These are phyloP conservation scores for Ceratotherium simum DNA, from an alignment of 2,113 vertebrate species.

Conservation along the genomic window DNA sequence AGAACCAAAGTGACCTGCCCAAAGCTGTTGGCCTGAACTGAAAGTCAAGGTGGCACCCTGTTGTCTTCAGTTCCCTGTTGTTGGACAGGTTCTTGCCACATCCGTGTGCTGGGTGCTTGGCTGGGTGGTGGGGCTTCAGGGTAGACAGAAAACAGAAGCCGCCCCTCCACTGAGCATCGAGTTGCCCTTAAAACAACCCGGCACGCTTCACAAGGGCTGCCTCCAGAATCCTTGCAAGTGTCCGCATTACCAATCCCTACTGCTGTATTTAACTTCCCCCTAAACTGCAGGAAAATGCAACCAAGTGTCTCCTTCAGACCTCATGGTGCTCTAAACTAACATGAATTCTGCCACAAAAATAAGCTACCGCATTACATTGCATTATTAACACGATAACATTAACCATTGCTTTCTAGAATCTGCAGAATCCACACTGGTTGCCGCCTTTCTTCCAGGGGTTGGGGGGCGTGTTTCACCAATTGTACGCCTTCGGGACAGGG, in stretches of 20 bases:
- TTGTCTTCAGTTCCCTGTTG: background rate
- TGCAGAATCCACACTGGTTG: background rate
- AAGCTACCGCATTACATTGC: background rate
- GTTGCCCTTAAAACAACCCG: background rate
- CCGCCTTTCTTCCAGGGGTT: background rate
- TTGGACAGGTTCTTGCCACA: background rate
- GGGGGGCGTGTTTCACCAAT: background rate
- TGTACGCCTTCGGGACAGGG: background rate
- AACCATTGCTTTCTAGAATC: background rate
- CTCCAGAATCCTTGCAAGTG: background rate
- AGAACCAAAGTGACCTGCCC: background rate
- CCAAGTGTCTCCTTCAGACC: background rate
- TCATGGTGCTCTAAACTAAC: background rate
- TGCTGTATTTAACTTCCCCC: background rate
- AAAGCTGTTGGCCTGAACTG: background rate
- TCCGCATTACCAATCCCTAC: background rate
- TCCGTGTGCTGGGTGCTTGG: background rate
- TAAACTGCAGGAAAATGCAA: background rate
- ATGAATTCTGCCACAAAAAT: background rate
- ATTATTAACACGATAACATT: background rate
- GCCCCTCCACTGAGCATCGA: background rate
- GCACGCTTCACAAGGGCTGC: background rate
- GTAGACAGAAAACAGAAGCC: background rate
- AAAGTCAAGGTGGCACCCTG: background rate
- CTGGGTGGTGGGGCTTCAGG: background rate